Base-by-base conservation (phyloP, 2,888 invertebrate genomes). In the Pediacus dermestoides region DNA sequence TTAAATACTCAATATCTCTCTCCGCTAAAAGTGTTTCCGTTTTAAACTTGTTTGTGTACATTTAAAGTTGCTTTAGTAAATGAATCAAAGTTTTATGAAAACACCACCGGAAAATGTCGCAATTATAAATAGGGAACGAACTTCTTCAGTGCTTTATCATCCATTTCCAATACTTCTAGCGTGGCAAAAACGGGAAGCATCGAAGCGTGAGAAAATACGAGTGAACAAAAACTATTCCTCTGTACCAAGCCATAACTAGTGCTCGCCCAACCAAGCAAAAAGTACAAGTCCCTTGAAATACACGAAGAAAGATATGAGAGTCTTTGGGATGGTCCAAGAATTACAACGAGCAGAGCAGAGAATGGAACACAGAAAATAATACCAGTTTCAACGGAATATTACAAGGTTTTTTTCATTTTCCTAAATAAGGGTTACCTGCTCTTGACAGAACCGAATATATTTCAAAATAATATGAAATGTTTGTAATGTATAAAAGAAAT, bases 121-220 rank as follows among this genome's bases (percentile, higher is more conserved):
- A 23, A 23, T 23, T 23, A 38, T 36, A 46, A 42, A 32, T 30
- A 46, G 39, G 34, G n/a, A n/a, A n/a, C 30, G 35, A 46, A 46
- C 27, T 30, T 38, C 37, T 32, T 33, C 16, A 11, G 18, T 18
- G 22, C 47, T 52, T 52, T 47, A 47, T 48, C 44, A 47, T 48
- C 44, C 48, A 50, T 53, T 53, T 52, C 48, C 52, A 46, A 47
- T 53, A 50, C 40, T 47, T 46, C 33, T 36, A 44, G 23, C 30
- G 39, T 42, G 16, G 44, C 44, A 52, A 53, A 53, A 53, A 51
- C 42, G 31, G 36, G 16, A 30, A n/a, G 26, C 52, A 50, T 40
- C 44, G 42, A 44, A 31, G 40, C 48, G 52, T 53, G 53, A 48
- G 51, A 50, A 53, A 48, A 50, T 52, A 47, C 47, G 52, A 50